Percentiles rank a stretch among this genome's conserved stretches.
phyloP scores from a whole-genome alignment of 2,888 invertebrate species.

The Penaeus monodon region DNA sequence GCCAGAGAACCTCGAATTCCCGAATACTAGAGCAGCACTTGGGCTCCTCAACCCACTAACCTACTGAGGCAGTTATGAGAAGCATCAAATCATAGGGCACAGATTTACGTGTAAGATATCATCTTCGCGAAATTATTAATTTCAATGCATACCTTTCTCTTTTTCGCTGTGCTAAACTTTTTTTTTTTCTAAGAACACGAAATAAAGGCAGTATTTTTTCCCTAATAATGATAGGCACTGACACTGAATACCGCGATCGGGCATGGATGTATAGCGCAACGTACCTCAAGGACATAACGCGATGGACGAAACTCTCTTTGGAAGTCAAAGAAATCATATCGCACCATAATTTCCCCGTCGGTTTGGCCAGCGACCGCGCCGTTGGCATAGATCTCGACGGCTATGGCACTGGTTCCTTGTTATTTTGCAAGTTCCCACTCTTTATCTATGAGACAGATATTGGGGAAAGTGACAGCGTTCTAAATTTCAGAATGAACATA shows the following conservation, averaged over 20 bases:
- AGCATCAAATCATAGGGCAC: too few species aligned
- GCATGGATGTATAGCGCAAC: background rate
- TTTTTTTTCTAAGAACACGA: too few species aligned
- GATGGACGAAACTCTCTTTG: constrained; percentile 32
- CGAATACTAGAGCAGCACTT: too few species aligned
- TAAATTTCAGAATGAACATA: background rate
- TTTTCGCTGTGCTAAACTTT: too few species aligned
- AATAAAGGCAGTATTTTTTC: too few species aligned
- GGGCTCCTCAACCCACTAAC: too few species aligned
- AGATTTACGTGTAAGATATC: background rate
- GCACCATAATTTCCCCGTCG: constrained; percentile 13
- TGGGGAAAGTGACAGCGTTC: background rate
- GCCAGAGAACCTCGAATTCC: too few species aligned
- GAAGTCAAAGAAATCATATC: constrained; percentile 42
- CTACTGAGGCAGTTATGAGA: too few species aligned
- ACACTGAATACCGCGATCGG: background rate
- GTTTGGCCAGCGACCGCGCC: background rate
- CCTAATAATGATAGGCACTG: constrained; percentile 9
- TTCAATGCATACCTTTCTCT: too few species aligned
- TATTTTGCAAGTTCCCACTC: constrained; percentile 45
- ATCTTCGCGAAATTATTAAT: too few species aligned
- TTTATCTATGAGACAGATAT: constrained; percentile 12
- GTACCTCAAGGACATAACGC: constrained; percentile 36
- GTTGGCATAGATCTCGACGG: constrained; percentile 21
- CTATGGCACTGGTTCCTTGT: constrained; percentile 41